phyloP scores from a whole-genome alignment of 2,113 vertebrate genomes.

The Canis aureus region DNA sequence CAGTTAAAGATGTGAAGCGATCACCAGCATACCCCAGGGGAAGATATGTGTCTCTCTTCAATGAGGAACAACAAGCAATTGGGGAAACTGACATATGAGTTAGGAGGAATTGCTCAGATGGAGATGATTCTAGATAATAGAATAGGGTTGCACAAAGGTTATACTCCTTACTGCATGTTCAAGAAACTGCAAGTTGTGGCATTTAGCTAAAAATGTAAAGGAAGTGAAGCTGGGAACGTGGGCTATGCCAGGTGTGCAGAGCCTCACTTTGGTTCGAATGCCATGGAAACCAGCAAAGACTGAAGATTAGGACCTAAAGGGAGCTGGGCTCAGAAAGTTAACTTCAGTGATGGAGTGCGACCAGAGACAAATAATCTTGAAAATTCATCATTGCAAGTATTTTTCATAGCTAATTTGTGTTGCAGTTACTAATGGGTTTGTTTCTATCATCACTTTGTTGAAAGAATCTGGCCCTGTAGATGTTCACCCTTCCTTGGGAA shows the following conservation, averaged over 20 bases:
- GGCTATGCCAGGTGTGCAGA: neutral
- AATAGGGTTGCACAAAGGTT: neutral
- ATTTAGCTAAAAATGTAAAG: neutral
- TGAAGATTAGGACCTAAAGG: neutral
- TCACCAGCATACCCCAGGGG: neutral
- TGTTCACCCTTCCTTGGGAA: neutral
- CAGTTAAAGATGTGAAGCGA: neutral
- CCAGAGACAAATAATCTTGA: neutral
- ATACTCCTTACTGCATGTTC: neutral
- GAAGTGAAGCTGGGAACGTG: neutral
- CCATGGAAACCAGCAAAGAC: neutral
- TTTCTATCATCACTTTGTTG: neutral
- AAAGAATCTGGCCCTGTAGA: neutral
- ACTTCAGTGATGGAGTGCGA: neutral
- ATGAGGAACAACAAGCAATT: neutral
- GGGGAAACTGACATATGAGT: neutral
- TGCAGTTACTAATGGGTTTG: neutral
- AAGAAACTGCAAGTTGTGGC: neutral
- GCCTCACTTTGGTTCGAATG: neutral
- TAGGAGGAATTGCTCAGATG: neutral
- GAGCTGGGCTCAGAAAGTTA: neutral
- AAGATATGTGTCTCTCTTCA: neutral
- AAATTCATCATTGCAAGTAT: neutral
- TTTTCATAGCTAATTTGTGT: neutral
- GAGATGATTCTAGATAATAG: neutral